These are phyloP conservation scores for Caenorhabditis doughertyi DNA, from an alignment of 2,888 invertebrate genomes.

Conservation along the genomic window DNA sequence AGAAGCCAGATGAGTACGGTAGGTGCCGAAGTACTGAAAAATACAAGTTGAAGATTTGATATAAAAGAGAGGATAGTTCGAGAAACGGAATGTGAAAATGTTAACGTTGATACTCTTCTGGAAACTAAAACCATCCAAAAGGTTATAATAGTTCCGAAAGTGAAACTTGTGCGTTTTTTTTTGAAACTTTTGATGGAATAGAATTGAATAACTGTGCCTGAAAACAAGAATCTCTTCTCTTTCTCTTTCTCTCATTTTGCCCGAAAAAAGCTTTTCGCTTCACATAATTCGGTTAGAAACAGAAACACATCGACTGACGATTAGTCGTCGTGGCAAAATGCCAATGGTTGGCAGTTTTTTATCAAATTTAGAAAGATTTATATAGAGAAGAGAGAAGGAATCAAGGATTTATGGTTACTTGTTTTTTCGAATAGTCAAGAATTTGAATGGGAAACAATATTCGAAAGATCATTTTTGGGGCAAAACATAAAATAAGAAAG, in stretches of 20 bases:
- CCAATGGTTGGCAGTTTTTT: conserved; percentile 36
- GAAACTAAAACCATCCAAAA: background rate
- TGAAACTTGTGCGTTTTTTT: conserved; percentile 5
- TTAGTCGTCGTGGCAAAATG: conserved; percentile 3
- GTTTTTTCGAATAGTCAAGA: background rate
- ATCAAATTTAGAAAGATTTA: conserved; percentile 43
- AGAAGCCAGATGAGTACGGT: conserved; percentile 30
- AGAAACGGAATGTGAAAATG: no score
- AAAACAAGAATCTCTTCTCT: conserved; percentile 11
- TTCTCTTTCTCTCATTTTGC: background rate
- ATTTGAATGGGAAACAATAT: background rate
- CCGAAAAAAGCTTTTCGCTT: conserved; percentile 35
- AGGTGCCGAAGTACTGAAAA: background rate
- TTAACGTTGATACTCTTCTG: no score
- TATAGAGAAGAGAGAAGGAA: background rate
- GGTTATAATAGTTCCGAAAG: conserved; percentile 28
- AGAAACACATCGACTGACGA: conserved; percentile 27
- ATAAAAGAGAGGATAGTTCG: background rate
- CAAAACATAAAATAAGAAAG: background rate
- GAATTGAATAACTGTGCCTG: conserved; percentile 7
- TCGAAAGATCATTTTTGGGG: conserved; percentile 7
- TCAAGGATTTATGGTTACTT: conserved; percentile 25
- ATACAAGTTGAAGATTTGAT: background rate
- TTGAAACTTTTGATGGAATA: conserved; percentile 10
- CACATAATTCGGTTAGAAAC: conserved; percentile 55